Evolutionary conservation across 2,888 invertebrate species (phyloP).

Genomic region (Drosophila rellima): DNA sequence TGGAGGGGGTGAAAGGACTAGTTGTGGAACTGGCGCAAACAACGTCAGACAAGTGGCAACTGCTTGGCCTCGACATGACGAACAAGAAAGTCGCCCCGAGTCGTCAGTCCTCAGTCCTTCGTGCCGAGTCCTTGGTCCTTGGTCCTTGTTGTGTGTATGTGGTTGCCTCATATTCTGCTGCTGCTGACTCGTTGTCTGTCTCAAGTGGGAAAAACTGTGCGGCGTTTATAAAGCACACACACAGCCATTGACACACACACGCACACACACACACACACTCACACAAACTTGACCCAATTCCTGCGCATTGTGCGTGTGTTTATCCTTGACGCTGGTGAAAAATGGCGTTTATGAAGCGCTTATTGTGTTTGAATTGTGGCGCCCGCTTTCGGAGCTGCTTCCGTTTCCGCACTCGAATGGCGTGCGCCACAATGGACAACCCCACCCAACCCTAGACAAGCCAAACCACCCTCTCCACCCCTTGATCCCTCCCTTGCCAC

Average conservation of each 20-base stretch:
- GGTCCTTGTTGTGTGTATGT: slow-evolving; percentile 7
- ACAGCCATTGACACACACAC: slow-evolving; percentile 19
- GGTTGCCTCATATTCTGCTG: slow-evolving; percentile 38
- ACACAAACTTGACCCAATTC: slow-evolving; percentile 74
- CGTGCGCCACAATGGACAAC: slow-evolving; percentile 73
- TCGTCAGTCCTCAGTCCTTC: slow-evolving; percentile 16
- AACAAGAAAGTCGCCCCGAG: slow-evolving; percentile 56
- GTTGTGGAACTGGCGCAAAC: slow-evolving; percentile 7
- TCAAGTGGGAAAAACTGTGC: slow-evolving; percentile 72
- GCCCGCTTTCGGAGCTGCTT: slow-evolving; percentile 59
- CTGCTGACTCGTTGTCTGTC: slow-evolving; percentile 69
- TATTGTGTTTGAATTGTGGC: slow-evolving; percentile 78
- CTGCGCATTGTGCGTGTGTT: slow-evolving; percentile 56
- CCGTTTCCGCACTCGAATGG: slow-evolving; percentile 79
- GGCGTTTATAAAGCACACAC: slow-evolving; percentile 65
- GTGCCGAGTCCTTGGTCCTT: slow-evolving; percentile 21
- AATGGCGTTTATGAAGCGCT: slow-evolving; percentile 82
- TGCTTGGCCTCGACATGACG: slow-evolving; percentile 65
- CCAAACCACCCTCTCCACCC: not conserved
- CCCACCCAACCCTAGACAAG: not conserved
- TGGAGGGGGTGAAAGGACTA: not conserved
- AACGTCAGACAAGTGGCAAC: slow-evolving; percentile 22
- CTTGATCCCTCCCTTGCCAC: not conserved
- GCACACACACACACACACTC: slow-evolving; percentile 18
- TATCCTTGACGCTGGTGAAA: slow-evolving; percentile 72